These are phyloP conservation scores for Pristionchus arcanus DNA, from an alignment of 2,888 invertebrate genomes.

Conservation along the genomic window DNA sequence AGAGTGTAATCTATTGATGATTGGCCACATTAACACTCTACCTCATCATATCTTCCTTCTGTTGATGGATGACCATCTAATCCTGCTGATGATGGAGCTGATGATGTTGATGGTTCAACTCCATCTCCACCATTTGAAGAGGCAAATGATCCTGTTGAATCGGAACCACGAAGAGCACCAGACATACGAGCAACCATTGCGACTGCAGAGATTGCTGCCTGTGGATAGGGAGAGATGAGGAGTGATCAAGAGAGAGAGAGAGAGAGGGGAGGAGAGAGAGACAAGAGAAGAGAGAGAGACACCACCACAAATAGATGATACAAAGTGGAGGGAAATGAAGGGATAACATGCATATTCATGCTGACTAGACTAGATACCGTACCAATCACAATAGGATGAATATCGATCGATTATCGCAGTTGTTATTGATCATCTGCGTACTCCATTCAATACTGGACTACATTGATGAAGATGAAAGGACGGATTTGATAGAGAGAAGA, in stretches of 20 bases:
- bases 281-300: conserved; percentile 10
- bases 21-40: conserved; percentile 43
- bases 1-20: background rate
- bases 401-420: conserved; percentile 1
- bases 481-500: conserved; percentile 23
- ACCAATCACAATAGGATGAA: conserved; percentile 18
- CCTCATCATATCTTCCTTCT: conserved; percentile 42
- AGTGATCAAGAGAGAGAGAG: conserved; percentile 45
- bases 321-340: conserved; percentile 12
- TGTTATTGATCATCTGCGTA: conserved; percentile 33
- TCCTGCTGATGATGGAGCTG: conserved; percentile 55
- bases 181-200: conserved; percentile 78
- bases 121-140: conserved; percentile 58
- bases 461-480: conserved; percentile 21
- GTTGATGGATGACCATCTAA: conserved; percentile 5
- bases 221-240: conserved; percentile 57
- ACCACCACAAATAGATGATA: conserved; percentile 6
- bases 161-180: conserved; percentile 67
- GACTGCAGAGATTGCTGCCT: conserved; percentile 79
- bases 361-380: conserved; percentile 2
- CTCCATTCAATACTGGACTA: background rate
- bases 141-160: conserved; percentile 69
- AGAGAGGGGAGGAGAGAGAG: conserved; percentile 29
- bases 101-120: conserved; percentile 57
- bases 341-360: conserved; percentile 2